Conservation (phyloP, 2,888 invertebrate genomes). For the Apamea crenata region DNA sequence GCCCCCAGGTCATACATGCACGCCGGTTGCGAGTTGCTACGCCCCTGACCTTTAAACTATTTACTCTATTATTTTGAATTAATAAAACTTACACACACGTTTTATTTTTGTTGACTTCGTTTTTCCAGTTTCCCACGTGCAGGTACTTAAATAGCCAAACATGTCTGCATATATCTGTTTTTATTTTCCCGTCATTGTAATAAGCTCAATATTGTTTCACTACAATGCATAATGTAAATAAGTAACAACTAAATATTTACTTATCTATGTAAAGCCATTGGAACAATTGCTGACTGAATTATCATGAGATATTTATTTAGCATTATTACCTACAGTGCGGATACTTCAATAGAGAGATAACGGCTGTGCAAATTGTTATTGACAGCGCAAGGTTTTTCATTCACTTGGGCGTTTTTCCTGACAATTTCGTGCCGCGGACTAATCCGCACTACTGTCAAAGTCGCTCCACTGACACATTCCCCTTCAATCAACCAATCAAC, state of each 20-base stretch:
- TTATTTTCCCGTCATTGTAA: constrained; percentile 1
- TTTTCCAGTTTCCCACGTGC: neutral
- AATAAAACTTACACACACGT: neutral
- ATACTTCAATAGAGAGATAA: neutral
- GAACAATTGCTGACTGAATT: constrained; percentile 39
- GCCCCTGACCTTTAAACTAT: neutral
- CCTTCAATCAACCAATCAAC: too few species aligned
- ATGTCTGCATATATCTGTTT: neutral
- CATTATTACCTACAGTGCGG: constrained; percentile 8
- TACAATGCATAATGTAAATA: constrained; percentile 1
- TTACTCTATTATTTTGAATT: neutral
- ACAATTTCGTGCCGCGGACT: neutral
- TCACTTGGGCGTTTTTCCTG: neutral
- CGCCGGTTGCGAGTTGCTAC: neutral
- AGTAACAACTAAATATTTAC: constrained; percentile 34
- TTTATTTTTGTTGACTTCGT: too few species aligned
- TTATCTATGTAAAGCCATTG: constrained; percentile 24
- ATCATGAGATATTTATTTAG: constrained; percentile 26
- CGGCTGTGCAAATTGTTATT: neutral
- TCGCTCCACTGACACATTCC: neutral
- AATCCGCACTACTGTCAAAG: neutral
- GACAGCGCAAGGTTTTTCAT: neutral
- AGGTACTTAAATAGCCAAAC: neutral
- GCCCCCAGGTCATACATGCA: too few species aligned
- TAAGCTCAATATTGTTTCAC: neutral